phyloP scores from a whole-genome alignment of 1,140 invertebrate genomes.

The Sipha flava region DNA sequence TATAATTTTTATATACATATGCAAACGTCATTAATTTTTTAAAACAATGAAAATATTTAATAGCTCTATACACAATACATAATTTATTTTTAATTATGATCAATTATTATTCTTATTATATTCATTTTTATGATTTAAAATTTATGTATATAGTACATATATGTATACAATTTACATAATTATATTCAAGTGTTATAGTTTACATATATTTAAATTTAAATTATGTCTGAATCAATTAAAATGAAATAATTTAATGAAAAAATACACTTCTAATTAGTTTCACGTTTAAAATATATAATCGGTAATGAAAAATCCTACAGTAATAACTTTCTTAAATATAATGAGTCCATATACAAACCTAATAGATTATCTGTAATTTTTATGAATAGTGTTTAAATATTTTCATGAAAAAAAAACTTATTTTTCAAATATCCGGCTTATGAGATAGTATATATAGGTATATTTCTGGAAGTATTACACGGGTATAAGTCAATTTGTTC shows the following conservation, averaged over 20 bases:
- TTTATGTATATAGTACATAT: no score
- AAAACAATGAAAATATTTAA: no score
- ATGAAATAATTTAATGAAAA: not conserved
- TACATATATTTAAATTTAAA: not conserved
- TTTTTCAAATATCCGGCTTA: not conserved
- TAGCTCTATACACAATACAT: no score
- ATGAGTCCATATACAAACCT: not conserved
- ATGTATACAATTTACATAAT: no score
- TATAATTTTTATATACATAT: no score
- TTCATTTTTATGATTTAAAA: no score
- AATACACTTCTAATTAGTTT: not conserved
- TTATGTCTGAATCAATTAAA: not conserved
- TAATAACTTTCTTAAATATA: not conserved
- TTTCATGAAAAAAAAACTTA: not conserved
- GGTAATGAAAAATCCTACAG: not conserved
- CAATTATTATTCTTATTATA: no score
- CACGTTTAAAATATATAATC: not conserved
- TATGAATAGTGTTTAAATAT: not conserved
- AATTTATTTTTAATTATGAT: no score
- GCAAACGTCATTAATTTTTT: no score
- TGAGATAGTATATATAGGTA: no score
- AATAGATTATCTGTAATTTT: not conserved
- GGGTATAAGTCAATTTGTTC: not conserved
- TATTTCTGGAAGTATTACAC: no score
- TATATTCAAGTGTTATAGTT: not conserved